phyloP scores from a whole-genome alignment of 2,113 vertebrate species.

The Aspidoscelis tigris region DNA sequence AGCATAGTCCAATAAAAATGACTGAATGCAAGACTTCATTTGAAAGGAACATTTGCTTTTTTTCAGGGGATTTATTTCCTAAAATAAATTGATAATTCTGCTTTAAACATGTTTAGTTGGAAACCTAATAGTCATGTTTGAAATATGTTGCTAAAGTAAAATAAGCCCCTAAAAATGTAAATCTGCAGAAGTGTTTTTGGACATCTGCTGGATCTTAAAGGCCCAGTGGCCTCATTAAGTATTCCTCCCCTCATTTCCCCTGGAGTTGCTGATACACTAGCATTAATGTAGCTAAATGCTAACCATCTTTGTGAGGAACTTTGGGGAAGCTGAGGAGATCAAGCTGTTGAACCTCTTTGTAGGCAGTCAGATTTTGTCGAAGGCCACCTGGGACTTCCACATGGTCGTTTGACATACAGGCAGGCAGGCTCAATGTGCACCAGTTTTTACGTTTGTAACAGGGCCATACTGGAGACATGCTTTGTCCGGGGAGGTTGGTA shows the following conservation, averaged over 20 bases:
- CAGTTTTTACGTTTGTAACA: background rate
- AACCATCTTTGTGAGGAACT: background rate
- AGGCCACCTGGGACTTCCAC: background rate
- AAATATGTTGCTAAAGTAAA: background rate
- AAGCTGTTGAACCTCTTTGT: background rate
- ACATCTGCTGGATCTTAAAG: slow-evolving; percentile 2
- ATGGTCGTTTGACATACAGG: slow-evolving; percentile 7
- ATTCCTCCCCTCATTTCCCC: slow-evolving; percentile 2
- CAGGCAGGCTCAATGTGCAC: rapidly evolving
- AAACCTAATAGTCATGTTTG: background rate
- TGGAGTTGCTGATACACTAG: background rate
- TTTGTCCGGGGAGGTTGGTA: background rate
- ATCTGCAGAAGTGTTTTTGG: background rate
- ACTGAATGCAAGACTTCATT: background rate
- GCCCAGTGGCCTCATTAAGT: background rate
- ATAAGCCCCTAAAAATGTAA: background rate
- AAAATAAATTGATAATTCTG: background rate
- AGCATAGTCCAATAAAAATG: no score
- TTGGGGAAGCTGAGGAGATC: background rate
- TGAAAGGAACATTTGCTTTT: background rate
- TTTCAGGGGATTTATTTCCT: background rate
- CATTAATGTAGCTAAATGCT: slow-evolving; percentile 3
- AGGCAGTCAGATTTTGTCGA: slow-evolving; percentile 19
- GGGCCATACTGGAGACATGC: background rate
- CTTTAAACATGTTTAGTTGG: background rate